Conservation (phyloP, 2,888 invertebrate genomes). For the Buathra laborator region DNA sequence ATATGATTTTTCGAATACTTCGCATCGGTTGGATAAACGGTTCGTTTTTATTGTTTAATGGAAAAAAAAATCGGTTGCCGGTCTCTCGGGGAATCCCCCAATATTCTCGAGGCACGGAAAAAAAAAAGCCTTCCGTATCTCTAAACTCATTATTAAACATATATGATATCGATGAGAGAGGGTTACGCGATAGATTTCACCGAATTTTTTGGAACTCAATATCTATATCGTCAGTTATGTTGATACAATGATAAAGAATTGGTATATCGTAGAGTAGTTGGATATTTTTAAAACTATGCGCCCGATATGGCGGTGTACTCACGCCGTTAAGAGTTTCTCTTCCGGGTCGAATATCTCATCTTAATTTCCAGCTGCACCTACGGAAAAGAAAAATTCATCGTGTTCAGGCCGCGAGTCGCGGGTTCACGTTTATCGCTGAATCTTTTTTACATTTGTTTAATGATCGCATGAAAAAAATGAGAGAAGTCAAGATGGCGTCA, state of each 20-base stretch:
- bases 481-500: neutral
- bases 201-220: neutral
- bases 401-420: neutral
- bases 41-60: too few relatives aligned
- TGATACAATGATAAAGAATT: neutral
- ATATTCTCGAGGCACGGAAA: too few relatives aligned
- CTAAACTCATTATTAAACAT: too few relatives aligned
- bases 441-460: neutral
- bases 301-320: slow-evolving; percentile 55
- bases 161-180: too few relatives aligned
- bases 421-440: slow-evolving; percentile 3
- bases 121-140: too few relatives aligned
- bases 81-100: too few relatives aligned
- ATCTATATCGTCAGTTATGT: neutral
- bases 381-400: slow-evolving; percentile 64
- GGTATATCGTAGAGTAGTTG: neutral
- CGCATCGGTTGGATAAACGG: too few relatives aligned
- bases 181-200: neutral
- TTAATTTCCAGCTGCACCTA: slow-evolving; percentile 78
- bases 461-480: neutral
- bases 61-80: too few relatives aligned
- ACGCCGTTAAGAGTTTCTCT: slow-evolving; percentile 76
- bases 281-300: neutral
- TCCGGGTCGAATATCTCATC: slow-evolving; percentile 80
- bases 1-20: too few relatives aligned